Conservation (phyloP, 2,888 invertebrate genomes). For the Cantharis nigra region DNA sequence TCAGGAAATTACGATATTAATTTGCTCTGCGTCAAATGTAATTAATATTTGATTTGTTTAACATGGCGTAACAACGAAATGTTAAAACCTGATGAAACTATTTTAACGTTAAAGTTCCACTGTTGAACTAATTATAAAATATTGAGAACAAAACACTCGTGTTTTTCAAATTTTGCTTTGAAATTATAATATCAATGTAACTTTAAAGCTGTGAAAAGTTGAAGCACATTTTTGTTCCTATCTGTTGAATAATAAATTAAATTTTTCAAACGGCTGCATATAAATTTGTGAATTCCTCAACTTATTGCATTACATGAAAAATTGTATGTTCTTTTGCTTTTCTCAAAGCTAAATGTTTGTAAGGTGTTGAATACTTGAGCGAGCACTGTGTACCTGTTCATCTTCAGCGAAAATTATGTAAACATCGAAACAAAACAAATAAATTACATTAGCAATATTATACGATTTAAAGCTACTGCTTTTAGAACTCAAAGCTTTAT, state of each 20-base stretch:
- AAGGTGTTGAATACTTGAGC: neutral
- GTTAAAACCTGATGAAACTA: neutral
- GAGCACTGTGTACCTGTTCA: neutral
- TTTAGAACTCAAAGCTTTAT: neutral
- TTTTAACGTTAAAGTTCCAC: neutral
- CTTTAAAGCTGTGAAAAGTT: constrained; percentile 10
- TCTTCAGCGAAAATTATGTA: neutral
- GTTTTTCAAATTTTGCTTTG: neutral
- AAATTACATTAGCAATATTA: neutral
- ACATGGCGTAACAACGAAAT: neutral
- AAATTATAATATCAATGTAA: constrained; percentile 8
- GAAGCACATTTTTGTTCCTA: constrained; percentile 1
- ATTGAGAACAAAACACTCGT: neutral
- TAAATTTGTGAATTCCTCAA: constrained; percentile 5
- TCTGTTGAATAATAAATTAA: constrained; percentile 17
- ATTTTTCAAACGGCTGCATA: constrained; percentile 20
- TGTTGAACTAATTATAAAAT: neutral
- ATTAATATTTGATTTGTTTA: constrained; percentile 13
- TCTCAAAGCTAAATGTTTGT: neutral
- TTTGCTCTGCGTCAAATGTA: constrained; percentile 27
- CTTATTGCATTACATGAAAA: constrained; percentile 2
- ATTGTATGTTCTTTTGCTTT: neutral
- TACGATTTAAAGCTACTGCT: neutral
- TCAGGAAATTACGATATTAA: constrained; percentile 34
- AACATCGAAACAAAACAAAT: neutral